Percentiles rank a stretch among this genome's conserved stretches.
Conservation (phyloP, 2,797 vertebrate genomes). For the Pipistrellus nathusii region DNA sequence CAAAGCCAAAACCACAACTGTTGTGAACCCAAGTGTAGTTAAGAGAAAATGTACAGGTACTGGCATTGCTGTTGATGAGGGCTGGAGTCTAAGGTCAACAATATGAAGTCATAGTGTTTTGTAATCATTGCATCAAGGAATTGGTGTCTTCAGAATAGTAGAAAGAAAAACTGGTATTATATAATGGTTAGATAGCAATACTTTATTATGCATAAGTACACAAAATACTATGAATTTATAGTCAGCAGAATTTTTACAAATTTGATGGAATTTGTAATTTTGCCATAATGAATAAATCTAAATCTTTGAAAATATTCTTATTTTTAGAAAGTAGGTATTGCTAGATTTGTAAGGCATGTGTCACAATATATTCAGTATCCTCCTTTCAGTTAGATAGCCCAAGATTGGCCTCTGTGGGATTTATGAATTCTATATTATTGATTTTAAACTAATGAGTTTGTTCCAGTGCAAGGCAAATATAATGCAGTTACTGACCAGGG, state of each 20-base stretch:
- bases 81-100: not conserved
- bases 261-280: slow-evolving; percentile 20
- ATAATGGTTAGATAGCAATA: not conserved
- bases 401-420: not conserved
- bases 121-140: not conserved
- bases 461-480: slow-evolving; percentile 47
- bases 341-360: not conserved
- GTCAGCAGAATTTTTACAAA: not conserved
- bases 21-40: not conserved
- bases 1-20: not conserved
- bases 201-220: not conserved
- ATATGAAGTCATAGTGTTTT: not conserved
- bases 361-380: not conserved
- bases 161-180: not conserved
- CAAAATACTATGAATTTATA: not conserved
- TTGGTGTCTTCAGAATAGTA: not conserved
- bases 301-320: not conserved
- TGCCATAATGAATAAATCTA: not conserved
- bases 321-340: slow-evolving; percentile 33
- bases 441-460: slow-evolving; percentile 43
- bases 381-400: not conserved
- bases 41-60: not conserved
- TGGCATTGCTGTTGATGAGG: not conserved
- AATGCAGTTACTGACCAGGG: not conserved
- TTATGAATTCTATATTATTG: slow-evolving; percentile 49